Conservation (phyloP, 2,113 vertebrate genomes). For the Platanista minor region DNA sequence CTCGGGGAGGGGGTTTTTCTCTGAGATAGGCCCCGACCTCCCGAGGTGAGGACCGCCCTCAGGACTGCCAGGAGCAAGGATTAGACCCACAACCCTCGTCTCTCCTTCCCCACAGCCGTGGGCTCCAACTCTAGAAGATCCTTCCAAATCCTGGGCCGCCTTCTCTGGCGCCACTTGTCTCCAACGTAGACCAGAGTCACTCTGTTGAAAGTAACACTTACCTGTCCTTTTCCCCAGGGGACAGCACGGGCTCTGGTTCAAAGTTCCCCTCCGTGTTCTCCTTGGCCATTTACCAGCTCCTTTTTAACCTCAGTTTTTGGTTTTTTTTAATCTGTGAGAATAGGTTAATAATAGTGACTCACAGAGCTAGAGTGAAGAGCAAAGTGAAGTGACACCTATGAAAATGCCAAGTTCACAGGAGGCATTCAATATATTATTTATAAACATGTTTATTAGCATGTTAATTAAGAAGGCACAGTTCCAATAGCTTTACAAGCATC, state of each 20-base stretch:
- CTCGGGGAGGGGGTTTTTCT: not conserved
- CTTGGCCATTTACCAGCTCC: not conserved
- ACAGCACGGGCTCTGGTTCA: not conserved
- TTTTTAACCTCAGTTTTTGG: not conserved
- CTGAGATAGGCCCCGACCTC: not conserved
- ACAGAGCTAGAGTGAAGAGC: not conserved
- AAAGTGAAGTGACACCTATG: not conserved
- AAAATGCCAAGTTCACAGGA: not conserved
- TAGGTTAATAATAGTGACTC: not conserved
- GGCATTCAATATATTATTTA: conserved; percentile 13
- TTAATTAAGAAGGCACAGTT: not conserved
- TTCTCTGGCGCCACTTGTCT: accelerated
- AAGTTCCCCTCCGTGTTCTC: not conserved
- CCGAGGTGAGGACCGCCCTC: not conserved
- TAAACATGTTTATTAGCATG: not conserved
- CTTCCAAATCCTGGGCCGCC: not conserved
- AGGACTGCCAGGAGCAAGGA: not conserved
- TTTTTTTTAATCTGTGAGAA: not conserved
- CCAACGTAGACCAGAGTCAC: not conserved
- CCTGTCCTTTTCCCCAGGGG: not conserved
- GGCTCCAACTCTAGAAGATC: not conserved
- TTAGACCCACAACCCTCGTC: not conserved
- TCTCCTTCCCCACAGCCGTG: not conserved
- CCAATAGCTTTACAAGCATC: conserved; percentile 1
- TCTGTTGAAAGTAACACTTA: not conserved